phyloP scores from a whole-genome alignment of 23 tunicate species.

The Trididemnum clinides region DNA sequence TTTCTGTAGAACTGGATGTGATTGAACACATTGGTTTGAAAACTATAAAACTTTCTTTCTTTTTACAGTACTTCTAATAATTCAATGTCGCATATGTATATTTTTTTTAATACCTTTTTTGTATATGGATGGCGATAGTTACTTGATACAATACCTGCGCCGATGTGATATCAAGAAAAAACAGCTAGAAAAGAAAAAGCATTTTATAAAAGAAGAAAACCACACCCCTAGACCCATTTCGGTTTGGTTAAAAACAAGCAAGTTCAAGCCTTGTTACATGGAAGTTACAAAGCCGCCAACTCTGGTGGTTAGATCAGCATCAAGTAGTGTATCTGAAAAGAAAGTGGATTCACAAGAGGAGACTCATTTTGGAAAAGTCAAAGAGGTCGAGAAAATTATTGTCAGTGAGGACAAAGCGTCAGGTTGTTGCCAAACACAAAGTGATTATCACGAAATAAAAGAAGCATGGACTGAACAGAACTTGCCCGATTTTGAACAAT shows the following conservation, averaged over 20 bases:
- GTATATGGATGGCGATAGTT: conserved; percentile 2
- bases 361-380: background rate
- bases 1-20: too few relatives aligned
- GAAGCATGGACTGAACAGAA: background rate
- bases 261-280: background rate
- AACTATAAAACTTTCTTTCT: too few relatives aligned
- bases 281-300: conserved; percentile 17
- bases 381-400: background rate
- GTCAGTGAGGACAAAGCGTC: background rate
- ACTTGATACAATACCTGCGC: conserved; percentile 7
- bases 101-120: too few relatives aligned
- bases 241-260: background rate
- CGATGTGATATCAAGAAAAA: background rate
- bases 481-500: too few relatives aligned
- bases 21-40: too few relatives aligned
- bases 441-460: background rate
- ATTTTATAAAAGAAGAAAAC: background rate
- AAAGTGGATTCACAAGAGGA: background rate
- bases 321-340: background rate
- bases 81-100: too few relatives aligned
- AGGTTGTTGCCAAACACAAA: background rate
- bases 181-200: background rate
- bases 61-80: too few relatives aligned
- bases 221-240: background rate
- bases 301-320: conserved; percentile 2